Evolutionary conservation across 2,113 vertebrate genomes (phyloP), one percentile per base, ranked within the genome.

Genomic region (Recurvirostra avosetta): DNA sequence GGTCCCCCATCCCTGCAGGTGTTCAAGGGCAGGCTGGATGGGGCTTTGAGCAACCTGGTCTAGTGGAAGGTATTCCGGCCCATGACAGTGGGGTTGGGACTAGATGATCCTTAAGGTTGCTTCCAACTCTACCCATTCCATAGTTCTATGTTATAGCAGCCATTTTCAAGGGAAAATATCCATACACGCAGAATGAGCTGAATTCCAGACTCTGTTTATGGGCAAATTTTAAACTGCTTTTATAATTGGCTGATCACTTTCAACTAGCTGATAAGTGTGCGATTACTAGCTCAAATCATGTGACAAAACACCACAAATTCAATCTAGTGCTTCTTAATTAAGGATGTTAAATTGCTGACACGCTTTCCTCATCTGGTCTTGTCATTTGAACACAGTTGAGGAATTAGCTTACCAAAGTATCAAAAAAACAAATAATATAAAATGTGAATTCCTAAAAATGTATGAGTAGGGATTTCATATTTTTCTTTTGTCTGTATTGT

Each of bases 101-200:
- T 29, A 27, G 36, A 6, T 63, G 38, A 19, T 40, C 26, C 29
- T 40, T 63, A 63, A 63, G 38, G 12, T 63, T 26, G 12, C 26
- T 41, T 63, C 26, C 26, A 40, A 63, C 18, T 8, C 6, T 9
- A 40, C 40, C 8, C 17, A 20, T 63, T 63, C 62, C 29, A 30
- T 41, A 12, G 8, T 41, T 13, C 11, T 41, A 6, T 20, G 27
- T 56, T 56, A 32, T 9, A 45, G 17, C 17, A 10, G 20, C 50
- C 0, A 30, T 72, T 67, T 67, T 75, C 2, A 1, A 65, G 8
- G 0, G 0, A 85, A 61, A 43, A 66, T 66, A 72, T 41, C 11
- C 26, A 41, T 63, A 40, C 18, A 59, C 9, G 36, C 5, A 66
- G 50, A 90, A 70, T 23, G 5, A 92, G 9, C 6, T 63, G 50